phyloP scores from a whole-genome alignment of 2,113 vertebrate genomes.

The Pangasianodon gigas region DNA sequence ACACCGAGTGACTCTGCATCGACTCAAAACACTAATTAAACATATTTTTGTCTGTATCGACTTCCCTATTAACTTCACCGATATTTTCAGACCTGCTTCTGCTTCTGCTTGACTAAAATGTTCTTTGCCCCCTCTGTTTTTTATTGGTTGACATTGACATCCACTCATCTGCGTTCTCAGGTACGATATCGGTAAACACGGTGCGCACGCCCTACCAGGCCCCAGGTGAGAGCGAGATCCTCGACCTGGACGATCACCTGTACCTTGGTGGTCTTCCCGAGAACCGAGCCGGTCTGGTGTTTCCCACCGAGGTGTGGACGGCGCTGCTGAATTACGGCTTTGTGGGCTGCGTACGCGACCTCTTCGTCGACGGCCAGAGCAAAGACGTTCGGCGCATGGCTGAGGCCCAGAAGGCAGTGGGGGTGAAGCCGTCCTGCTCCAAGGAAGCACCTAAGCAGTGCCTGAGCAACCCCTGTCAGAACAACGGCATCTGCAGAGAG shows the following conservation, averaged over 20 bases:
- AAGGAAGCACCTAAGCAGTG: conserved; percentile 94
- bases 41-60: conserved; percentile 25
- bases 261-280: conserved; percentile 95
- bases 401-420: conserved; percentile 90
- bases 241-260: conserved; percentile 94
- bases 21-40: conserved; percentile 42
- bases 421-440: conserved; percentile 95
- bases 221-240: conserved; percentile 95
- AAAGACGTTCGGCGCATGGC: conserved; percentile 95
- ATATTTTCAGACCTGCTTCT: conserved; percentile 6
- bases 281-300: conserved; percentile 90
- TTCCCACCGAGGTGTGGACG: conserved; percentile 98
- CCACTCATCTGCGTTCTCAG: conserved; percentile 56
- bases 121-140: background rate
- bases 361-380: conserved; percentile 97
- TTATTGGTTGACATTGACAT: background rate
- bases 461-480: conserved; percentile 95
- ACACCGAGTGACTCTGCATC: conserved; percentile 28
- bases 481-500: conserved; percentile 92
- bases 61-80: conserved; percentile 2
- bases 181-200: conserved; percentile 96
- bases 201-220: conserved; percentile 91
- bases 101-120: background rate
- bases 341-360: conserved; percentile 96
- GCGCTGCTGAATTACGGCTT: conserved; percentile 97